Evolutionary conservation across 2,797 vertebrate genomes (phyloP), one percentile per base, ranked within the genome.

Genomic region (Ambastaia sidthimunki): DNA sequence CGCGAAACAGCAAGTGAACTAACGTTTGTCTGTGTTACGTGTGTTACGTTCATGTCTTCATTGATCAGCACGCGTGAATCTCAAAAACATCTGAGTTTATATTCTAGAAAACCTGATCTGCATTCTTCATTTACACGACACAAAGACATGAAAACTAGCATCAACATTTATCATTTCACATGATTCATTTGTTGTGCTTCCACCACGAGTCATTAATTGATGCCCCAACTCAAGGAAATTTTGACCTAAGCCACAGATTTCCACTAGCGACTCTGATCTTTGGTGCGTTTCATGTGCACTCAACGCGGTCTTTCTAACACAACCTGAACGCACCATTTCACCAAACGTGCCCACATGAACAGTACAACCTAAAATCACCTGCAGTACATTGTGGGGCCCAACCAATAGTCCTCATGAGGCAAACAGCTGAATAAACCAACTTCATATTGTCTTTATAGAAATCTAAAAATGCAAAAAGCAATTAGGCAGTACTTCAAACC

Each of bases 1-100:
- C 41, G 6, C 19, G 28, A 44, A 70, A 74, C 23, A 15, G 31
- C 1, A 48, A 54, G 21, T 73, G 48, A 70, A 31, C 31, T 31
- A 48, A 48, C 16, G 10, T 60, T 15, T 57, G 41, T 60, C 68
- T 12, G 13, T 23, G 31, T 11, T 31, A 28, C 11, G 25, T 16
- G 1, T 25, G 16, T 74, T 63, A 31, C 28, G 37, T 12, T 68
- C 34, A 68, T 68, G 23, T 60, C 7, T 76, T 76, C 62, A 62
- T 62, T 16, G 13, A 62, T 23, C 12, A 1, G 59, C 23, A 41
- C 48, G 25, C 31, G 15, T 7, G 34, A 37, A 7, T 6, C 34
- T 37, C 34, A 37, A 6, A 37, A 37, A 37, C 34, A 37, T 37
- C 4, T 7, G 9, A 37, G 12, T 4, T 57, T 13, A 21, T 19